Evolutionary conservation across 2,113 vertebrate species (phyloP), one percentile per base, ranked within the genome.

Genomic region (Deroptyus accipitrinus): DNA sequence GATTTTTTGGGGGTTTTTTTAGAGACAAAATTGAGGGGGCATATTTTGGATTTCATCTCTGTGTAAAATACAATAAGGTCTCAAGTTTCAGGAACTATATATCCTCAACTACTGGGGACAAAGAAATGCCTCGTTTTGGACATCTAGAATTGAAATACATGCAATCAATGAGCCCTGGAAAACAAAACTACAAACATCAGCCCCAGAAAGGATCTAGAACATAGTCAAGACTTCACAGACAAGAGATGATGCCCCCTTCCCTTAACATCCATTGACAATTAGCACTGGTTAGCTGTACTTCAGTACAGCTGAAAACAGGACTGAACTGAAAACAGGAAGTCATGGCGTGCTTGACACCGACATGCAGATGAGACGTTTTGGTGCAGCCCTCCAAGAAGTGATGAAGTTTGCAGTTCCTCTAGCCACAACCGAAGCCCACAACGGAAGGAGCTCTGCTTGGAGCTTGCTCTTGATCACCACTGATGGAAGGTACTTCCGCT

Each of bases 1-100:
- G 4, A 7, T 37, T 14, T 57, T 31, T 57, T 22, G 3, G 0
- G 0, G 1, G 2, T 63, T 49, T 18, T 52, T 42, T 76, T 22
- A 10, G 74, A 78, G 73, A 51, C 35, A 82, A 68, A 94, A 84
- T 7, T 15, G 28, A 61, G 10, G 27, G 20, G 13, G 25, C 0
- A 0, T 33, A 61, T 55, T 95, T 88, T 46, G 19, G 20, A 75
- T 88, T 68, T 72, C 7, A 42, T 46, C 12, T 86, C 30, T 84
- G 7, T 14, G 4, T 72, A 20, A 94, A 91, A 92, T 42, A 83
- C 20, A 92, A 3, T 59, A 63, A 84, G 24, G 23, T 37, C 61
- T 72, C 55, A 31, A 42, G 48, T 76, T 94, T 67, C 35, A 70
- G 73, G 27, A 92, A 49, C 51, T 67, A 41, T 31, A 85, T 15